Base-by-base conservation (phyloP, 2,113 vertebrate genomes). In the Xenopus tropicalis region DNA sequence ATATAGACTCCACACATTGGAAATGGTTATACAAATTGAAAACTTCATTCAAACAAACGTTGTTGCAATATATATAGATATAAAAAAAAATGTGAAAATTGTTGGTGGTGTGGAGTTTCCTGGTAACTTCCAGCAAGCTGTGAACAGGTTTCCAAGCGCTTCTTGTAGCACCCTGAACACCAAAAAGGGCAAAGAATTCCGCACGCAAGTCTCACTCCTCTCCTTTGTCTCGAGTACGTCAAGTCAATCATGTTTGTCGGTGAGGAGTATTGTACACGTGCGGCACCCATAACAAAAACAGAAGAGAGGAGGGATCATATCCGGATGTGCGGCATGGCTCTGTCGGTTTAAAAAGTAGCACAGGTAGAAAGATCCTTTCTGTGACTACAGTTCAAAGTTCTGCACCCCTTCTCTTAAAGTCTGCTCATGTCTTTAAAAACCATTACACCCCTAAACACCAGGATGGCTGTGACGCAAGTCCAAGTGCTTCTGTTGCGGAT, bases 21-120 rank as follows among this genome's bases (percentile, higher is more conserved):
- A 25, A 23, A 23, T 23, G 14, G 58, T 25, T 51, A 71, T 56
- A 72, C 23, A 72, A 72, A 66, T 10, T 44, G 23, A 51, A 20
- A 65, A n/a, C 24, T 42, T 56, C 20, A 44, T 57, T 25, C 37
- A 48, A 67, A 51, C 21, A 14, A 74, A 72, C 48, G 23, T 37
- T 22, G 69, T 24, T 72, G 61, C 61, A 72, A 72, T 72, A 72
- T 72, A 72, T 72, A 72, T 71, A 70, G 51, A 52, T 46, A 71
- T 43, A 14, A 10, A 48, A 59, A 72, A 71, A 62, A 54, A 42
- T 42, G 24, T 71, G 70, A 64, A 59, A 59, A 48, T 11, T 54
- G 70, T 54, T 20, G 70, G 44, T 54, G 59, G 43, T 16, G 52
- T 42, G 46, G 43, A 65, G 46, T 56, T 66, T 74, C 21, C 42